Evolutionary conservation across 2,797 vertebrate genomes (phyloP), one percentile per base, ranked within the genome.

Genomic region (Microctenopoma steveboyesi): DNA sequence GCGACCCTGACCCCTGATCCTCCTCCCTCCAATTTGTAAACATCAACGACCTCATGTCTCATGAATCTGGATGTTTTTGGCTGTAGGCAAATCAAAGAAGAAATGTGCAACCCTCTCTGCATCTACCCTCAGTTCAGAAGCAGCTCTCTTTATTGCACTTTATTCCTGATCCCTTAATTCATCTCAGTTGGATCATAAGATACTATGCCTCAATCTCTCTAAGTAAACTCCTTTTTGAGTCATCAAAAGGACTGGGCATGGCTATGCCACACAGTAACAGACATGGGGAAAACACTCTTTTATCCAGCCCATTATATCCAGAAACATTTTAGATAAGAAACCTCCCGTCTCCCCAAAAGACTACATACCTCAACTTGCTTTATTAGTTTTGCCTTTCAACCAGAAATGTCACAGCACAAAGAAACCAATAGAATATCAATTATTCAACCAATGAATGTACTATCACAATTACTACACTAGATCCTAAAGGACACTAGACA

Each of bases 271-370:
- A 64, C 18, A 48, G 64, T 49, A 64, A 70, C 60, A 76, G 43
- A 59, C 56, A 64, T 64, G 50, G 61, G 50, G 49, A 37, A 58
- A 67, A 72, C 4, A 16, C 55, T 64, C 14, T 46, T 72, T 74
- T 67, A 65, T 81, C 35, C 39, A 16, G 18, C 35, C 70, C 45
- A 75, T 80, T 81, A 79, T 39, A 61, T 30, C 9, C 25, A 55
- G 65, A 83, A 81, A 59, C 47, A 67, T 75, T 87, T 85, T 55
- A 80, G 63, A 84, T 87, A 76, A 58, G 64, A 64, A 46, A 37
- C 61, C 62, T 75, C 30, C 27, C 14, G 18, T 62, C 61, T 66
- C 61, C 70, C 42, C 30, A 40, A 57, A 53, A 49, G 58, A 63
- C 22, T 13, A 1, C 49, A 46, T 56, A 46, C 43, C 46, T 67